These are phyloP conservation scores for Lates calcarifer DNA, from an alignment of 2,113 vertebrate species.

Conservation along the genomic window DNA sequence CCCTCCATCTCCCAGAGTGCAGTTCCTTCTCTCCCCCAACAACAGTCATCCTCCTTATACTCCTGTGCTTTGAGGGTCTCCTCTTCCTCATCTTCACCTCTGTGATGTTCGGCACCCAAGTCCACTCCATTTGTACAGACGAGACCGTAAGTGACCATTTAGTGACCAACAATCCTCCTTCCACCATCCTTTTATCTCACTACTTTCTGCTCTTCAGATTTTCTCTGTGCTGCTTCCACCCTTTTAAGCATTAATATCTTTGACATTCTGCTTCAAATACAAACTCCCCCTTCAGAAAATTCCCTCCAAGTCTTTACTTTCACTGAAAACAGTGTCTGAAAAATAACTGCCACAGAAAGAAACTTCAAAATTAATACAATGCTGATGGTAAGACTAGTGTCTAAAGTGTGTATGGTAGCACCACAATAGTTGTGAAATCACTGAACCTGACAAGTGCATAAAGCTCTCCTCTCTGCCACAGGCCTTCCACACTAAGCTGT, in stretches of 20 bases:
- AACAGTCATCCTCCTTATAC: conserved; percentile 97
- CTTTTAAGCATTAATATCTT: conserved; percentile 15
- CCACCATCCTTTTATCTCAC: conserved; percentile 4
- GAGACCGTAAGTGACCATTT: conserved; percentile 92
- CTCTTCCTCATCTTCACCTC: conserved; percentile 99
- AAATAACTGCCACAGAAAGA: conserved; percentile 23
- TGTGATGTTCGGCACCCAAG: conserved; percentile 99
- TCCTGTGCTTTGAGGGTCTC: conserved; percentile 97
- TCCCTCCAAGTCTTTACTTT: not conserved
- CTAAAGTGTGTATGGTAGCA: not conserved
- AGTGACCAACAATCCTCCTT: conserved; percentile 20
- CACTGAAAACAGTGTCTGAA: not conserved
- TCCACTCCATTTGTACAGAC: conserved; percentile 99
- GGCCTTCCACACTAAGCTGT: too few relatives aligned
- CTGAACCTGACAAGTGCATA: not conserved
- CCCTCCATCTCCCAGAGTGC: conserved; percentile 90
- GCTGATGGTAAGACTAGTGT: not conserved
- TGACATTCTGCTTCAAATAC: not conserved
- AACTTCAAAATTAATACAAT: not conserved
- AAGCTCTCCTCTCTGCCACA: not conserved
- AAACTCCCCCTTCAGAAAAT: not conserved
- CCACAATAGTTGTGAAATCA: not conserved
- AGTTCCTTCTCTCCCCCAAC: conserved; percentile 97
- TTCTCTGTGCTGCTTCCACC: conserved; percentile 15
- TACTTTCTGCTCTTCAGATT: conserved; percentile 3